Evolutionary conservation across 1,140 invertebrate species (phyloP).

Genomic region (Antheraea mylitta): DNA sequence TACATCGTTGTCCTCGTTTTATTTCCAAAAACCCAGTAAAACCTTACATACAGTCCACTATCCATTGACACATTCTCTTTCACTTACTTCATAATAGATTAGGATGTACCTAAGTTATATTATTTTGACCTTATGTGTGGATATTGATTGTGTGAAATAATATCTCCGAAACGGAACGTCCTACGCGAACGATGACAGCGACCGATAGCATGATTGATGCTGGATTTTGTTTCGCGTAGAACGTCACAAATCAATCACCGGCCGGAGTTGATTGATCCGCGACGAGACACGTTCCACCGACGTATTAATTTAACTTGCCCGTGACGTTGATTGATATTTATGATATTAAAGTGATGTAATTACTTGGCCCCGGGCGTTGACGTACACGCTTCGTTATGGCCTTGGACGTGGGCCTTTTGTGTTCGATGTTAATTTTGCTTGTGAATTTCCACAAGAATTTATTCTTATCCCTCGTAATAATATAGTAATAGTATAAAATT

Average conservation of each 20-base stretch:
- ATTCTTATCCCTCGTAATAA: neutral
- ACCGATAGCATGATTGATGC: slow-evolving; percentile 32
- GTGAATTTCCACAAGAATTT: neutral
- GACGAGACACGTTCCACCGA: slow-evolving; percentile 64
- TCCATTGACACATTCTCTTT: too few species aligned
- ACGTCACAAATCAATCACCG: slow-evolving; percentile 53
- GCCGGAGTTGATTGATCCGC: slow-evolving; percentile 48
- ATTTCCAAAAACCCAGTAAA: too few species aligned
- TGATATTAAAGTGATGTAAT: slow-evolving; percentile 50
- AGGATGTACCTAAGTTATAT: too few species aligned
- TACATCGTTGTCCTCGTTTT: too few species aligned
- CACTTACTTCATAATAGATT: too few species aligned
- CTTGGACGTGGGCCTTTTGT: neutral
- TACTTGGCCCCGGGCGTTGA: neutral
- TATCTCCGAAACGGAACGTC: neutral
- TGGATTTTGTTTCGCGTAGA: slow-evolving; percentile 30
- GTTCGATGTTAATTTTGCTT: neutral
- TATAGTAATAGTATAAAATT: neutral
- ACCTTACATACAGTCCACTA: too few species aligned
- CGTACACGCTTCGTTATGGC: neutral
- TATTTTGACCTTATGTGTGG: neutral
- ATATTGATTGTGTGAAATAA: neutral
- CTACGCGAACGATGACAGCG: neutral
- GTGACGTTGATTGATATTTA: slow-evolving; percentile 72
- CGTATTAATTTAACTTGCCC: slow-evolving; percentile 71